These are phyloP conservation scores for Ichneumoninae sp. DNA, from an alignment of 2,888 invertebrate genomes.

Conservation along the genomic window DNA sequence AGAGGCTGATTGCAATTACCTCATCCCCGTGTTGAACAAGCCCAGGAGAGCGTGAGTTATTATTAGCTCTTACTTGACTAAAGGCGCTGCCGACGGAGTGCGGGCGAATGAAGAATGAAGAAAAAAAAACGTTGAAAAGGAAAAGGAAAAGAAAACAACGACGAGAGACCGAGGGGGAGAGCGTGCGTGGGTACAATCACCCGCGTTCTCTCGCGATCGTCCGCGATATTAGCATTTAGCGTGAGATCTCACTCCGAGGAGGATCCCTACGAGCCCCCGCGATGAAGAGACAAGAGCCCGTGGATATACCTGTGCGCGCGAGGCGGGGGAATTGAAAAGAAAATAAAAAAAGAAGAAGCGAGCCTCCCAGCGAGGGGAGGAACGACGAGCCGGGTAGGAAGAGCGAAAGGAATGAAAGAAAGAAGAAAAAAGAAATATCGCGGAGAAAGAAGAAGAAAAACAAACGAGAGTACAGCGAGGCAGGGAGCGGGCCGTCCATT, in stretches of 20 bases:
- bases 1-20: conserved; percentile 58
- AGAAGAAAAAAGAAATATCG: background rate
- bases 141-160: conserved; percentile 12
- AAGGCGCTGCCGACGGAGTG: background rate
- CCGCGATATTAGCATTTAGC: conserved; percentile 69
- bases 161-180: conserved; percentile 11
- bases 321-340: conserved; percentile 40
- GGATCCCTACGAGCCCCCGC: conserved; percentile 26
- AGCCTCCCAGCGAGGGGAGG: background rate
- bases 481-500: background rate
- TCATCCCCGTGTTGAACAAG: conserved; percentile 8
- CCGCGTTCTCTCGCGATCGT: conserved; percentile 49
- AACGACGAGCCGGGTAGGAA: conserved; percentile 7
- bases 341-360: conserved; percentile 20
- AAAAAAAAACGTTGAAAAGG: conserved; percentile 16
- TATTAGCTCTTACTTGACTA: conserved; percentile 38
- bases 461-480: background rate
- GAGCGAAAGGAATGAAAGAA: conserved; percentile 27
- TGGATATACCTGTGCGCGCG: background rate
- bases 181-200: conserved; percentile 45
- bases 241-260: conserved; percentile 68
- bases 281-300: conserved; percentile 14
- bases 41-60: conserved; percentile 36
- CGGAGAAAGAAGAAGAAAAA: background rate
- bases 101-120: conserved; percentile 37